Evolutionary conservation across 2,888 invertebrate species (phyloP), one percentile per base, ranked within the genome.

Genomic region (Tricholauxania praeusta): DNA sequence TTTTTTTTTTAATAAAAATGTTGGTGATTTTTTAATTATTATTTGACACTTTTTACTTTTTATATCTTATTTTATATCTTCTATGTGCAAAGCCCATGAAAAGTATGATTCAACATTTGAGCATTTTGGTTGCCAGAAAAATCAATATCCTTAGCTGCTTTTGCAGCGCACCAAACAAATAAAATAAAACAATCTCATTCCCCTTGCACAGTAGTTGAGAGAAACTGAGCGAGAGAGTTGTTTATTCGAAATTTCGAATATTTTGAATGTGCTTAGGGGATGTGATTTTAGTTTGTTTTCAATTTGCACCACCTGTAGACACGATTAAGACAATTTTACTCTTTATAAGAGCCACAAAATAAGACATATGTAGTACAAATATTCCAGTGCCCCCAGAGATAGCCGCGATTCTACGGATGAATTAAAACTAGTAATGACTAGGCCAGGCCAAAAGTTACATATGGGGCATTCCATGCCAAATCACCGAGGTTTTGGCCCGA

Each of bases 91-190:
- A 51, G 51, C 63, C 48, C 59, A 32, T 28, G 71, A 71, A 76
- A 74, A 74, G 69, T 70, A 76, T 74, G 76, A 76, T 74, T 76
- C 74, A 76, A 68, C 74, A 72, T 74, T 72, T 57, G 66, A 22
- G 47, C 51, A 65, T 51, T 62, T 68, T 32, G 52, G 70, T 59
- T 68, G 60, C 59, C 65, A 66, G 75, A 76, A 76, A 76, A 76
- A 76, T 76, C 76, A 53, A 76, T 76, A 75, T 67, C 53, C 60
- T 60, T 70, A 39, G 19, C 22, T 64, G n/a, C 28, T 55, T 28
- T 10, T 53, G 12, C 55, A 19, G 48, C 48, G 48, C 19, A 8
- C 49, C 28, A 51, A 49, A 19, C 7, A 22, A 60, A 60, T 60
- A 60, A 22, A 19, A 60, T 15, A 28, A 15, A 60, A 19, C 12